Base-by-base conservation (phyloP, 2,797 vertebrate species). In the Intellagama lesueurii region DNA sequence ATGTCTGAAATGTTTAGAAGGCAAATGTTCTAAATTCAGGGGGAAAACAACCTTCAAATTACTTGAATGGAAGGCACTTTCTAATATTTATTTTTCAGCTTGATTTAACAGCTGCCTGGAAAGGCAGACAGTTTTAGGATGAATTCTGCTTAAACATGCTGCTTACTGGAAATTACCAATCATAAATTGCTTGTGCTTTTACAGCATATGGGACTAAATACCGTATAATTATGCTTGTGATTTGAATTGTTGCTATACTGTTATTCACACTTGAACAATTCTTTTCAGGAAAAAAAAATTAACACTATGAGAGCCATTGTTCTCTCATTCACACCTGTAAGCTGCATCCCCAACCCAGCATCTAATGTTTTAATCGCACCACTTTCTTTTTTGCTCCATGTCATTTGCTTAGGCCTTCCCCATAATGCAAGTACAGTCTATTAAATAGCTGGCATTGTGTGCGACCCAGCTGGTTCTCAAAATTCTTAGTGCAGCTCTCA, bases 191-290 rank as follows among this genome's bases (percentile, higher is more conserved):
- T 91, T 92, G 84, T 86, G 35, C 5, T 91, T 79, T 91, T 91
- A 90, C 24, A 90, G 22, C 28, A 68, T 76, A 83, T 81, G 52
- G 40, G 52, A 87, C 64, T 93, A 94, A 95, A 94, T 88, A 89
- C 56, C 0, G 1, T 69, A 82, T 91, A 91, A 94, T 91, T 95
- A 86, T 75, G 24, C 16, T 86, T 92, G 5, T 24, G 35, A 93
- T 68, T 92, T 94, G 56, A 93, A 85, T 87, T 88, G 75, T 87
- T 93, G 28, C 3, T 88, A 32, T 92, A 75, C 40, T 40, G 83
- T 91, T 91, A 91, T 89, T 89, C 78, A 91, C 2, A 64, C 68
- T 94, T 91, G 35, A 88, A 52, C 64, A 92, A 66, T 1, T 91
- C 75, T 70, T 91, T 19, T 24, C 88, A n/a, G 52, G 52, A 4